Base-by-base conservation (phyloP, 2,113 vertebrate species). In the Lepus americanus region DNA sequence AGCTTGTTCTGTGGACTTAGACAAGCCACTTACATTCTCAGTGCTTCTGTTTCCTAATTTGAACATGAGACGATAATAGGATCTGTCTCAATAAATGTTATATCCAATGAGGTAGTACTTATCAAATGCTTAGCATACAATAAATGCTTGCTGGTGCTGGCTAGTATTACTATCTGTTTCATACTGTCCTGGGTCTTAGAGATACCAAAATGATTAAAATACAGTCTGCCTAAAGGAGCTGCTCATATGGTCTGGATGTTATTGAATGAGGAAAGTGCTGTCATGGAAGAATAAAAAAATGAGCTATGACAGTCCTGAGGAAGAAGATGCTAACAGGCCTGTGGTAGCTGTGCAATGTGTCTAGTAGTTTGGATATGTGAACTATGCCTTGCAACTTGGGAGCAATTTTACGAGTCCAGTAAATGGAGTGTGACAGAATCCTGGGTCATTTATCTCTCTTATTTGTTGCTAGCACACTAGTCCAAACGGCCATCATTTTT, bases 71-170 rank as follows among this genome's bases (percentile, higher is more conserved):
- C 6, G 44, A 44, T 44, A 44, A 67, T 33, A 93, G 51, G 33
- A 19, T 9, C 22, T 11, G 17, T 51, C 76, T 81, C 16, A 87
- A 53, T 51, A 63, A 20, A 2, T 66, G 12, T 89, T 67, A 14
- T 22, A 36, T 67, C 78, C 92, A 77, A 61, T 82, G 87, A 81
- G 87, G 39, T 23, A 90, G 12, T 36, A 88, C 51, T 73, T 74
- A 22, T 19, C 25, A 88, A 83, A 89, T 89, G 64, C 78, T 64
- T 72, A 59, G 33, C 19, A 67, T 14, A 22, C n/a, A 66, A 33
- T 79, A 69, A 89, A 73, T 25, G 9, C 23, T 80, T 31, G 10
- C 59, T 55, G n/a, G 55, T 66, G 13, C 3, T 49, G 33, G 16
- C 29, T 31, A 8, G 64, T 81, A 36, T 61, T 76, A 51, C 77